phyloP scores from a whole-genome alignment of 1,140 invertebrate genomes.

The Phenacoccus solenopsis region DNA sequence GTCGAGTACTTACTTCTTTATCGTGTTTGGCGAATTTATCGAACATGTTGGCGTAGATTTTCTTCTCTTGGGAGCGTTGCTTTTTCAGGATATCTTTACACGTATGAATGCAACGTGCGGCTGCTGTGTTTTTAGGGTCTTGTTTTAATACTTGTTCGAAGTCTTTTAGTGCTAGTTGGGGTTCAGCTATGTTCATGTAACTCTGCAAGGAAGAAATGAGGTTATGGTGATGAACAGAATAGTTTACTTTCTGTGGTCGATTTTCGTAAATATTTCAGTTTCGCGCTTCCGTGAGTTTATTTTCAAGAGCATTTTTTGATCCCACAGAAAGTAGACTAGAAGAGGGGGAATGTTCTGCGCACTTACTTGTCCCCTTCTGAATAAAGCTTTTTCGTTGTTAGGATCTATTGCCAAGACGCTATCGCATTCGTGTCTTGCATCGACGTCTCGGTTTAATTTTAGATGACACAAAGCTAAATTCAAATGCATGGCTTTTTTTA shows the following conservation, averaged over 20 bases:
- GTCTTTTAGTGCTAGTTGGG: slow-evolving; percentile 60
- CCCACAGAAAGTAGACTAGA: too few species aligned
- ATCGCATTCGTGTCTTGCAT: slow-evolving; percentile 55
- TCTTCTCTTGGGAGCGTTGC: slow-evolving; percentile 68
- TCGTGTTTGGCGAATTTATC: slow-evolving; percentile 71
- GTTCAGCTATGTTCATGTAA: slow-evolving; percentile 57
- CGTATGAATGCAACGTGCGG: slow-evolving; percentile 52
- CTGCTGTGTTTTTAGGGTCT: slow-evolving; percentile 73
- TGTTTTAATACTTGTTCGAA: slow-evolving; percentile 59
- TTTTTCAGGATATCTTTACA: slow-evolving; percentile 64
- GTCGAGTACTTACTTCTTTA: slow-evolving; percentile 45
- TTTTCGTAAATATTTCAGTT: too few species aligned
- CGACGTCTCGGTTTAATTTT: slow-evolving; percentile 59
- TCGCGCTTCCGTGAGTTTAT: too few species aligned
- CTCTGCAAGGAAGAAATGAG: slow-evolving; percentile 39
- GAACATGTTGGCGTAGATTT: slow-evolving; percentile 91
- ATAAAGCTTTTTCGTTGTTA: slow-evolving; percentile 79
- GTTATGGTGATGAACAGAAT: neutral
- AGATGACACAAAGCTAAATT: slow-evolving; percentile 73
- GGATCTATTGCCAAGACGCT: slow-evolving; percentile 61
- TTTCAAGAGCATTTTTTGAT: too few species aligned
- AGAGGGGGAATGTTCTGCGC: neutral
- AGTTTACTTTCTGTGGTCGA: too few species aligned
- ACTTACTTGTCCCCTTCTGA: slow-evolving; percentile 63
- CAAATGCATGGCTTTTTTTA: slow-evolving; percentile 59